Conservation (phyloP, 2,888 invertebrate species). For the Pseudococcus longispinus region DNA sequence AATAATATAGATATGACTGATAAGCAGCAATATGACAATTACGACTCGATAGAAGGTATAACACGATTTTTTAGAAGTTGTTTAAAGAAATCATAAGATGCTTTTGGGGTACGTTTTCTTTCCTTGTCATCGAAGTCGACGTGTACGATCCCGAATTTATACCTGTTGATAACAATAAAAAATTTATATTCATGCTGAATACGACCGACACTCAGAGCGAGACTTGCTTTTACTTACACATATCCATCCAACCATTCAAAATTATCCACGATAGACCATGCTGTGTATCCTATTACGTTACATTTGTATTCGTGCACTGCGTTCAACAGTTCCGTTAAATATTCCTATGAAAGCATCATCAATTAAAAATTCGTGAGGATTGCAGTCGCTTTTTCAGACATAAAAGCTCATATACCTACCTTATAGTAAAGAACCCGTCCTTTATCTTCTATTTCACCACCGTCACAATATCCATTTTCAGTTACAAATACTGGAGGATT, state of each 20-base stretch:
- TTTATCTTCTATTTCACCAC: conserved; percentile 61
- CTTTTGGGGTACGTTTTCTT: conserved; percentile 72
- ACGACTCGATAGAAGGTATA: not conserved
- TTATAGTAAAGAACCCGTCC: conserved; percentile 58
- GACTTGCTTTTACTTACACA: conserved; percentile 66
- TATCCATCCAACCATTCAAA: conserved; percentile 82
- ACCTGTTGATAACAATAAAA: conserved; percentile 63
- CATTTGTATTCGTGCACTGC: conserved; percentile 67
- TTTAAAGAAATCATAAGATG: conserved; percentile 69
- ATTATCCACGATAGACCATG: conserved; percentile 84
- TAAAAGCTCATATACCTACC: conserved; percentile 61
- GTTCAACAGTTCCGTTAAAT: conserved; percentile 60
- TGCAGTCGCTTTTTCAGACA: not conserved
- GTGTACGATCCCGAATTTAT: conserved; percentile 75
- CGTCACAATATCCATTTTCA: conserved; percentile 64
- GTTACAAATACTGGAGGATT: conserved; percentile 62
- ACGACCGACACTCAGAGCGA: not conserved
- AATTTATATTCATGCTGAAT: not conserved
- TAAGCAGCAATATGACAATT: not conserved
- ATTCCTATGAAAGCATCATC: not conserved
- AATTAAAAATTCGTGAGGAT: not conserved
- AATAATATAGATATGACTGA: not conserved
- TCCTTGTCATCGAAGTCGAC: conserved; percentile 75
- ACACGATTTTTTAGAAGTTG: conserved; percentile 66
- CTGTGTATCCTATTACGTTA: conserved; percentile 72